These are phyloP conservation scores for Catocala sponsa DNA, from an alignment of 2,888 invertebrate genomes.

Conservation along the genomic window DNA sequence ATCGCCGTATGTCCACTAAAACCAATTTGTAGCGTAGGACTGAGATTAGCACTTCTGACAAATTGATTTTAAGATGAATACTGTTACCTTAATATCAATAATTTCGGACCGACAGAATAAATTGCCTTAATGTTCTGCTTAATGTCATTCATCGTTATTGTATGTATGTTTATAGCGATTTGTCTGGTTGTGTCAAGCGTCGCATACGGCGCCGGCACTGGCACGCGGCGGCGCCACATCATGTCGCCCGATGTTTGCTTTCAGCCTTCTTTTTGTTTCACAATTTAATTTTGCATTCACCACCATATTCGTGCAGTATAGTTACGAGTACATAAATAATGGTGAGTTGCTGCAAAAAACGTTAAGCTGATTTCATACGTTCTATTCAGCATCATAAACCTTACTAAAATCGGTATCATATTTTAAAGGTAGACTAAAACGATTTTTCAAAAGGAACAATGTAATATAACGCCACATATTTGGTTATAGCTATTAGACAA, in stretches of 20 bases:
- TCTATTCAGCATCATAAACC: too few species aligned
- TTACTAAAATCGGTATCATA: too few species aligned
- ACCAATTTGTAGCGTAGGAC: slow-evolving; percentile 62
- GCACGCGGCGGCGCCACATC: slow-evolving; percentile 32
- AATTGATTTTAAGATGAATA: slow-evolving; percentile 24
- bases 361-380: too few species aligned
- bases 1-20: slow-evolving; percentile 50
- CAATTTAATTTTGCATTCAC: slow-evolving; percentile 18
- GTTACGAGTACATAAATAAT: neutral
- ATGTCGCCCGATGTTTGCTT: slow-evolving; percentile 26
- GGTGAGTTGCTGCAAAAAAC: too few species aligned
- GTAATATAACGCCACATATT: slow-evolving; percentile 38
- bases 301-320: slow-evolving; percentile 9
- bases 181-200: slow-evolving; percentile 14
- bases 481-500: slow-evolving; percentile 57
- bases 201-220: slow-evolving; percentile 15
- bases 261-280: slow-evolving; percentile 34
- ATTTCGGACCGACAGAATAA: neutral
- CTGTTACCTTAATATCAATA: neutral
- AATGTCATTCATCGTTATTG: neutral
- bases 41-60: slow-evolving; percentile 49
- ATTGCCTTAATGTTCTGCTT: neutral
- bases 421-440: slow-evolving; percentile 19
- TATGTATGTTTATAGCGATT: neutral
- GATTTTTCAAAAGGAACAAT: slow-evolving; percentile 36